Evolutionary conservation across 30 jellyfish, hydroid and myxozoan genomes (phyloP), one percentile per base, ranked within the genome.

Genomic region (Aurelia aurita complex sp. Pacific): DNA sequence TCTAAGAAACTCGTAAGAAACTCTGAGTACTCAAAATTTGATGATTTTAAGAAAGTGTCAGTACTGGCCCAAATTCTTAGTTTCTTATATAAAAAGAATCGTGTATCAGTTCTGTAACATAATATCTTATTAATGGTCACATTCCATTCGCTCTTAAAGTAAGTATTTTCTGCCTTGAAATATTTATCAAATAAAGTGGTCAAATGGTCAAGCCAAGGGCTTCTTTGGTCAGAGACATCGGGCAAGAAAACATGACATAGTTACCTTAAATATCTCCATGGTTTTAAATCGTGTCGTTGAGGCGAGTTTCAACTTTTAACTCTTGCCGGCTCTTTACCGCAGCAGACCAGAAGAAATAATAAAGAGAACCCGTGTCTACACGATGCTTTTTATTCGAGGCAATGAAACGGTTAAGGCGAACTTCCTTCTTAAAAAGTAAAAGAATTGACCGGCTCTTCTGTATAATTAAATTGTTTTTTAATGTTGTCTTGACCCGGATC

Each of bases 401-500:
- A 65, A 83, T 40, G 92, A 19, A 23, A 38, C 69, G 64, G 17
- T 67, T 72, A 69, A 72, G 65, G 51, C 82, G 55, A 65, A 73
- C 86, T 83, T 83, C 92, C 92, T 83, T 83, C 83, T 83, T 83
- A 83, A 83, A 83, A 55, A 35, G 83, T 71, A 76, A 83, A 69
- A 76, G 83, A 83, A 83, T 55, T 73, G 83, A 73, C 92, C 92
- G 92, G 92, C 83, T 83, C 64, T 85, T 83, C 64, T 57, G 69
- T 32, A 67, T 73, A 83, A 83, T 83, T 83, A 72, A 83, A 83
- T 83, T 83, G 86, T 73, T 72, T 83, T 23, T 83, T 64, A 83
- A 73, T 83, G 15, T 69, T 73, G 92, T 83, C 92, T 71, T 83
- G 92, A 71, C 92, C 86, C 92, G 73, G 86, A 62, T 69, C 73